phyloP scores from a whole-genome alignment of 2,888 invertebrate genomes.

The Argyra leucocephala region DNA sequence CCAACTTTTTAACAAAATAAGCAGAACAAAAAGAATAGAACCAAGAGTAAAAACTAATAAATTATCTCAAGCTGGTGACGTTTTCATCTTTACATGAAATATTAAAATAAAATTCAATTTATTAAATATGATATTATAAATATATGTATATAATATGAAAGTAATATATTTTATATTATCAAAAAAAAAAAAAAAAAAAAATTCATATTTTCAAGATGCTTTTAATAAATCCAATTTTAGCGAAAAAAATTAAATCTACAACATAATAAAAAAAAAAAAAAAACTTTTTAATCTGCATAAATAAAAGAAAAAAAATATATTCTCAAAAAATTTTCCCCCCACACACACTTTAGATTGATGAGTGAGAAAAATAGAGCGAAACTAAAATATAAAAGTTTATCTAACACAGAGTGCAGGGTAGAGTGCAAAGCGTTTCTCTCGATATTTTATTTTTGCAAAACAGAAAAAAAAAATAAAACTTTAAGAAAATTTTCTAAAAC shows the following conservation, averaged over 20 bases:
- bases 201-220: slow-evolving; percentile 6
- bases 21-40: neutral
- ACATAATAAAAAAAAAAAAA: too few relatives aligned
- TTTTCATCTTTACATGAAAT: neutral
- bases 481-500: too few relatives aligned
- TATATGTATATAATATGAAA: too few relatives aligned
- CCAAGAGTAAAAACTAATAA: neutral
- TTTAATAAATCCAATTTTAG: neutral
- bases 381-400: neutral
- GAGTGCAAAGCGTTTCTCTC: too few relatives aligned
- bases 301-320: neutral
- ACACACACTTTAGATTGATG: too few relatives aligned
- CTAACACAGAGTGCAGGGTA: neutral
- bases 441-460: too few relatives aligned
- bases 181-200: neutral
- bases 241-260: neutral
- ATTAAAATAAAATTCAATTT: too few relatives aligned
- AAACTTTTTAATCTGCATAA: slow-evolving; percentile 6
- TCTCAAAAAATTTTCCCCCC: neutral
- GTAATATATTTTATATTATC: too few relatives aligned
- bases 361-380: neutral
- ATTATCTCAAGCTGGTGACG: slow-evolving; percentile 3
- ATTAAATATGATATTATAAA: too few relatives aligned
- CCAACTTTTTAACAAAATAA: neutral
- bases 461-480: too few relatives aligned